Conservation (phyloP, 2,113 vertebrate species). For the Lepidothrix coronata region DNA sequence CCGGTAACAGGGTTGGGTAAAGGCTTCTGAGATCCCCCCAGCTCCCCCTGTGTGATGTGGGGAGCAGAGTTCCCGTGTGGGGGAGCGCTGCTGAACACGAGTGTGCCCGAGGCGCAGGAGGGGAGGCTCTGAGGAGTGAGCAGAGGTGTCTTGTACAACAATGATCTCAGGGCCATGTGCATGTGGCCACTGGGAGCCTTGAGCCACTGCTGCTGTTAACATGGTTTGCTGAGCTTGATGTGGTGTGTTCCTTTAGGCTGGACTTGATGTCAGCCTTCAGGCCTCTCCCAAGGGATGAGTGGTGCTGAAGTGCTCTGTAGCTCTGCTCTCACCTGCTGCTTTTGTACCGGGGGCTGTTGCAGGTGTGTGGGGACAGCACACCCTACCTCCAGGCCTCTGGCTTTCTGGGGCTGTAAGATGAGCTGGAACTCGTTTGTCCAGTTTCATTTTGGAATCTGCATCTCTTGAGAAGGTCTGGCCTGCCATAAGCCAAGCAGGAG, state of each 20-base stretch:
- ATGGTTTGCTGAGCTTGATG: background rate
- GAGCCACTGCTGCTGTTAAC: background rate
- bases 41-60: background rate
- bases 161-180: accelerated
- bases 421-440: background rate
- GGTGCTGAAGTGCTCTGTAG: background rate
- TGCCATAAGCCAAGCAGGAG: background rate
- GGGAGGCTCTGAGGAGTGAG: background rate
- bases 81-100: accelerated
- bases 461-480: background rate
- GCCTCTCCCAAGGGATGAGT: background rate
- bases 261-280: background rate
- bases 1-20: background rate
- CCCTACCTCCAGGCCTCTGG: background rate
- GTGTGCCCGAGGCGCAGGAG: accelerated
- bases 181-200: background rate
- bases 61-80: background rate
- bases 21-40: background rate
- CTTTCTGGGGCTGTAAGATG: background rate
- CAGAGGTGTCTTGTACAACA: accelerated
- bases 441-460: background rate
- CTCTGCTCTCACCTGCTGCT: background rate
- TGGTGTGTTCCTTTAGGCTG: background rate
- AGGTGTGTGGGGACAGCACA: background rate
- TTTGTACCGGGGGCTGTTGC: accelerated